Conservation (phyloP, 2,113 vertebrate species). For the Chlamydotis undulata region DNA sequence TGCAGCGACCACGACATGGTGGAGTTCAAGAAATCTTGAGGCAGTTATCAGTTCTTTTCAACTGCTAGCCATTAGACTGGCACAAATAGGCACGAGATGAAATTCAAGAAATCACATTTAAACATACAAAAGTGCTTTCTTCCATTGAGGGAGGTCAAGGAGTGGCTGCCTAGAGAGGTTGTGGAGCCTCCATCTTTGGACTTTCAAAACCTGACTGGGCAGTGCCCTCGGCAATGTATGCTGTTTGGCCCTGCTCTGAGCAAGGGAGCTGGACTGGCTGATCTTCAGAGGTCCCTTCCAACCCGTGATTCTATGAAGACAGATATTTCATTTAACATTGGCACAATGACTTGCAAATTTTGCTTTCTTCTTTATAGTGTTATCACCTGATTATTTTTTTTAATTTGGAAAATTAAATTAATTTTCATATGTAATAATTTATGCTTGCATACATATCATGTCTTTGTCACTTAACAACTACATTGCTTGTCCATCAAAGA, state of each 20-base stretch:
- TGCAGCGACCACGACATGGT: too few species aligned
- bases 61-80: background rate
- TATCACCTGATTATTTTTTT: background rate
- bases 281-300: background rate
- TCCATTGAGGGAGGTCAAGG: background rate
- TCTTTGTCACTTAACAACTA: background rate
- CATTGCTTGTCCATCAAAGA: background rate
- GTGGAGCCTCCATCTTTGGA: background rate
- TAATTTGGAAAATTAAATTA: background rate
- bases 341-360: background rate
- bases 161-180: background rate
- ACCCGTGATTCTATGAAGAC: background rate
- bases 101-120: background rate
- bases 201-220: background rate
- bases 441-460: background rate
- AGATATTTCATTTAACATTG: background rate
- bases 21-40: background rate
- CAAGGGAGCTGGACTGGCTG: background rate
- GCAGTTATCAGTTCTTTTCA: background rate
- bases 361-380: background rate
- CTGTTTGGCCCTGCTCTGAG: background rate
- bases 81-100: background rate
- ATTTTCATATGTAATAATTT: background rate
- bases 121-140: background rate
- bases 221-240: rapidly evolving